Percentiles rank a stretch among this genome's conserved stretches.
These are phyloP conservation scores for Oxycera nigricornis DNA, from an alignment of 2,888 invertebrate genomes.

Conservation along the genomic window DNA sequence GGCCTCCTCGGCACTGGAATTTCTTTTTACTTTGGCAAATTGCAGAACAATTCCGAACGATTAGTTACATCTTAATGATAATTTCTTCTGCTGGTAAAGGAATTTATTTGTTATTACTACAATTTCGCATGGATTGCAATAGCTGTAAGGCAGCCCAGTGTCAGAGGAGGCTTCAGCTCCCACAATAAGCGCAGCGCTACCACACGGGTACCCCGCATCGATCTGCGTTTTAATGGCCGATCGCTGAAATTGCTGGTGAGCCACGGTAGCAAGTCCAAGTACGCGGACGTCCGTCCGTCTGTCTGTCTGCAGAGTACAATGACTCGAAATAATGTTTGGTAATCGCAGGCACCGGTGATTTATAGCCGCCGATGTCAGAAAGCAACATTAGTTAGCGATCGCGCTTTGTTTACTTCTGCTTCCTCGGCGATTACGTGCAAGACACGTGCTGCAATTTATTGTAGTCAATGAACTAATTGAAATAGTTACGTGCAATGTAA, in stretches of 20 bases:
- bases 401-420: slow-evolving; percentile 13
- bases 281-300: neutral
- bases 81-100: neutral
- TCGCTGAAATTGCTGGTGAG: neutral
- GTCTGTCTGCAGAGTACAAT: slow-evolving; percentile 22
- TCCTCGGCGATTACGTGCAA: slow-evolving; percentile 10
- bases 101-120: slow-evolving; percentile 7
- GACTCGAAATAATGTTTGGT: slow-evolving; percentile 17
- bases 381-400: slow-evolving; percentile 12
- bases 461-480: slow-evolving; percentile 38
- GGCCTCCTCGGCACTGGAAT: too few relatives aligned
- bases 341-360: slow-evolving; percentile 10
- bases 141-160: too few relatives aligned
- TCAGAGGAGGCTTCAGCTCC: too few relatives aligned
- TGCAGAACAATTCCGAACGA: neutral
- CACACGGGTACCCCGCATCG: neutral
- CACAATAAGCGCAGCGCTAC: neutral
- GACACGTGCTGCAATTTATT: slow-evolving; percentile 35
- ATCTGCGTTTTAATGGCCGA: neutral
- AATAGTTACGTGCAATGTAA: neutral
- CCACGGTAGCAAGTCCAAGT: slow-evolving; percentile 7
- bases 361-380: slow-evolving; percentile 4
- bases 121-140: neutral
- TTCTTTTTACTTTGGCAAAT: too few relatives aligned
- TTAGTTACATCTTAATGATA: slow-evolving; percentile 5